phyloP scores from a whole-genome alignment of 2,113 vertebrate genomes.

The Benitochromis conjunctus region DNA sequence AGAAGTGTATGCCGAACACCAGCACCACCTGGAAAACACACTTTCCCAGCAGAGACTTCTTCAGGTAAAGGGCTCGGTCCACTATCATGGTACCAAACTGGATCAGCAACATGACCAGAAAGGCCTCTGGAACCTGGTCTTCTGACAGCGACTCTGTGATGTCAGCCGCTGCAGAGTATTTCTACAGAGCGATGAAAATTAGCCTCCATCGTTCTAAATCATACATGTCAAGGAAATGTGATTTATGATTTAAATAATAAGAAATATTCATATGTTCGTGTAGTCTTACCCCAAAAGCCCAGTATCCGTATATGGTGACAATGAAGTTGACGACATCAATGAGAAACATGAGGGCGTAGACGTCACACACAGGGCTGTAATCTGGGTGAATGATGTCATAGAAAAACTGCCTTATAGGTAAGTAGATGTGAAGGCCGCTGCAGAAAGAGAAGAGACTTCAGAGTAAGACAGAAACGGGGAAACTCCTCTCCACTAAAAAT shows the following conservation, averaged over 20 bases:
- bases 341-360: slow-evolving; percentile 74
- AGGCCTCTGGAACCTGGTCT: slow-evolving; percentile 77
- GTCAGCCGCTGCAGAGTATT: slow-evolving; percentile 69
- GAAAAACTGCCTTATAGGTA: slow-evolving; percentile 76
- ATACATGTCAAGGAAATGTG: not conserved
- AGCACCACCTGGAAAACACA: slow-evolving; percentile 76
- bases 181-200: slow-evolving; percentile 46
- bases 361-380: slow-evolving; percentile 70
- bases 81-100: slow-evolving; percentile 78
- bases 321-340: slow-evolving; percentile 76
- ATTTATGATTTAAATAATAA: not conserved
- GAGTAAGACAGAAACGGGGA: not conserved
- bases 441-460: not conserved
- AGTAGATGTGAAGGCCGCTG: slow-evolving; percentile 71
- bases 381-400: slow-evolving; percentile 78
- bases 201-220: not conserved
- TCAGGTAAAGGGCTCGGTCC: slow-evolving; percentile 75
- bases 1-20: slow-evolving; percentile 79
- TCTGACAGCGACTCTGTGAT: slow-evolving; percentile 77
- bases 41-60: slow-evolving; percentile 76
- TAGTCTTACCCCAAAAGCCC: slow-evolving; percentile 73
- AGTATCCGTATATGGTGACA: slow-evolving; percentile 75
- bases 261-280: not conserved
- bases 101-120: slow-evolving; percentile 77
- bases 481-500: not conserved